Evolutionary conservation across 2,888 invertebrate species (phyloP).

Genomic region (Merodon equestris): DNA sequence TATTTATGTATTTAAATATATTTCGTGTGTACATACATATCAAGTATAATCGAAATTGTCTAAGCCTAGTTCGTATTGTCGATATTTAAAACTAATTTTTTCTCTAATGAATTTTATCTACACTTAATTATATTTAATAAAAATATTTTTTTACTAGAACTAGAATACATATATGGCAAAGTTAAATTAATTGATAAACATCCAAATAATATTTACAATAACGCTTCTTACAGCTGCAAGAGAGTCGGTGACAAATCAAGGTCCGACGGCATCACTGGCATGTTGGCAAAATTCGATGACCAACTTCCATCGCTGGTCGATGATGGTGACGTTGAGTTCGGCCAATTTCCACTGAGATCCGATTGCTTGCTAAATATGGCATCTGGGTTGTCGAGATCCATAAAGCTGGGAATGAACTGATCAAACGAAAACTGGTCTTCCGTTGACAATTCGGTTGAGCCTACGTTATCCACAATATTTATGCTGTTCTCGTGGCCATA

Average conservation of each 20-base stretch:
- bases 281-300: slow-evolving; percentile 34
- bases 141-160: no score
- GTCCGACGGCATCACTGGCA: slow-evolving; percentile 21
- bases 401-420: slow-evolving; percentile 39
- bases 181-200: background rate
- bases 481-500: background rate
- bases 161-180: background rate
- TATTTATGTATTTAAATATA: no score
- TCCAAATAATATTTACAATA: background rate
- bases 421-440: slow-evolving; percentile 32
- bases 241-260: slow-evolving; percentile 45
- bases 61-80: no score
- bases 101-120: no score
- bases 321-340: slow-evolving; percentile 34
- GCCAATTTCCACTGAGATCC: slow-evolving; percentile 14
- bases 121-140: no score
- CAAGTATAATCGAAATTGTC: no score
- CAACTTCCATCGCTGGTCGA: slow-evolving; percentile 51
- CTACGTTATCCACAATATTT: background rate
- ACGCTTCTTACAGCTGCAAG: slow-evolving; percentile 33
- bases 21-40: no score
- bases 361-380: slow-evolving; percentile 21
- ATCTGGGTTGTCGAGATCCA: slow-evolving; percentile 39
- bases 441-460: background rate
- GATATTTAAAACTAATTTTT: no score